Evolutionary conservation across 2,888 invertebrate species (phyloP), one percentile per base, ranked within the genome.

Genomic region (Podabrus alpinus): DNA sequence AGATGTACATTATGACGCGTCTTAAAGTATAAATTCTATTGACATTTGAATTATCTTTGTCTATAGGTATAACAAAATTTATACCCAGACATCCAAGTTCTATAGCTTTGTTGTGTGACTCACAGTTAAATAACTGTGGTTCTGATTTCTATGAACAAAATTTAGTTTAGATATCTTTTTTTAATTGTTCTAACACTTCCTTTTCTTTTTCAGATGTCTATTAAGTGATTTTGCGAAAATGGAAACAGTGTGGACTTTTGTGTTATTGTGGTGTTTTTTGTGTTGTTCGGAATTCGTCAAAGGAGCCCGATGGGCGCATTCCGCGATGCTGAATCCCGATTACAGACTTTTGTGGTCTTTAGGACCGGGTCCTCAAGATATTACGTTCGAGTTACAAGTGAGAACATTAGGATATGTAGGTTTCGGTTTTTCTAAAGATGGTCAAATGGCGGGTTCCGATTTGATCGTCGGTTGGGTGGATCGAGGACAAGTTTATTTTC

Each of bases 401-500:
- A 92, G 91, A 88, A 95, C 95, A 77, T 90, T 91, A 83, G 97
- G 97, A 81, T 97, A 95, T 87, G 92, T 97, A 78, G 96, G 95
- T 61, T 91, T 97, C 83, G 97, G 97, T 75, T 94, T 97, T 87
- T 95, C 95, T 80, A 91, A 91, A 72, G 93, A 92, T 84, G 94
- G 95, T 78, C 91, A 92, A 80, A 93, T 94, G 92, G 90, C 92
- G 84, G 94, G 94, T 66, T 92, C 95, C 75, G 97, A 97, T 90
- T 92, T 97, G 88, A 93, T 96, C 81, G 92, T 97, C 85, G 96
- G 94, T 76, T 97, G 97, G 96, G 94, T 97, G 81, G 94, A 95
- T 88, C 93, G 94, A 82, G 92, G 92, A 85, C 91, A 92, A 88
- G 94, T 94, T 82, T 93, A 94, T 88, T 91, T 95, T 87, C 92